Evolutionary conservation across 2,113 vertebrate genomes (phyloP).

Genomic region (Prunella himalayana): DNA sequence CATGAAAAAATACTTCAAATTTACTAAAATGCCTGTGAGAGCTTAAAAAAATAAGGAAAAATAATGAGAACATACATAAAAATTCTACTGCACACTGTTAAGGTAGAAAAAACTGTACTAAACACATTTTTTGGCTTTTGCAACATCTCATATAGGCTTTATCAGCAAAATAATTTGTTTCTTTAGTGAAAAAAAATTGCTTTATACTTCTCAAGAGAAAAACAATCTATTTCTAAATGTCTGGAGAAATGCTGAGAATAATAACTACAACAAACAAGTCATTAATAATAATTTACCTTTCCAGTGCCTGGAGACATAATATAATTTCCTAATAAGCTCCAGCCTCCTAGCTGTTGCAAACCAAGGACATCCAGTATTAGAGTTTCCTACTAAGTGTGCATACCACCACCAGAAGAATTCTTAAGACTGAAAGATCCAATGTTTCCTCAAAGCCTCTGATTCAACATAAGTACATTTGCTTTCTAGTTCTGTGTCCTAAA

Average conservation of each 20-base stretch:
- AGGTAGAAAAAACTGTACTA: not conserved
- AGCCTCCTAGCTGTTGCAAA: not conserved
- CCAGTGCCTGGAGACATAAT: not conserved
- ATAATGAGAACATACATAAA: not conserved
- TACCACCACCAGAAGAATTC: not conserved
- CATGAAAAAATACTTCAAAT: not conserved
- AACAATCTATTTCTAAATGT: not conserved
- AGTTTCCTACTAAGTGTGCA: not conserved
- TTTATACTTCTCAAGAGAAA: not conserved
- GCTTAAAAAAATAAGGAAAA: not conserved
- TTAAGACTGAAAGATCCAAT: not conserved
- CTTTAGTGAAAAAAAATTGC: not conserved
- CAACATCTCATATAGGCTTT: not conserved
- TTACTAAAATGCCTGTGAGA: not conserved
- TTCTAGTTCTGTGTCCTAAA: not conserved
- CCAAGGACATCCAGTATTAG: not conserved
- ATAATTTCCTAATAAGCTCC: not conserved
- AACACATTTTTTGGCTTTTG: not conserved
- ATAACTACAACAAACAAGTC: not conserved
- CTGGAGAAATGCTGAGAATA: not conserved
- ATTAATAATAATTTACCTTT: not conserved
- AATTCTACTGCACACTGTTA: not conserved
- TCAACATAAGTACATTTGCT: not conserved
- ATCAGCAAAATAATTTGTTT: not conserved
- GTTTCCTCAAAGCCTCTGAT: not conserved